Evolutionary conservation across 2,797 vertebrate species (phyloP).

Genomic region (Okamejei kenojei): DNA sequence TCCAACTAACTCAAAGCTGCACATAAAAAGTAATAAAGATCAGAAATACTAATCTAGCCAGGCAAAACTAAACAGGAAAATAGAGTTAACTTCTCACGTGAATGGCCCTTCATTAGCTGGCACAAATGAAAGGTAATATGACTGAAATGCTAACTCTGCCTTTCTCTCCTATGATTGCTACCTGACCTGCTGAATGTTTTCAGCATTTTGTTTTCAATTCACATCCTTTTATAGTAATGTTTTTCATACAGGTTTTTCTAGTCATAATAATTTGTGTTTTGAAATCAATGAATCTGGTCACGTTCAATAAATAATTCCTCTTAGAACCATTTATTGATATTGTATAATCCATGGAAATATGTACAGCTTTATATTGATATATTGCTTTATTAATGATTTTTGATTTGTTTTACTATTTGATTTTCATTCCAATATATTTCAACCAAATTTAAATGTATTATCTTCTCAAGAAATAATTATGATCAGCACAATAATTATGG

Average conservation of each 20-base stretch:
- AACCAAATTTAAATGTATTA: not conserved
- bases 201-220: not conserved
- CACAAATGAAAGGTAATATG: not conserved
- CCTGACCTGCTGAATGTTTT: not conserved
- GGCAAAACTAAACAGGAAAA: not conserved
- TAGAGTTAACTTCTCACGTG: not conserved
- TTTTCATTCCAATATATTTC: not conserved
- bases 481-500: too few species aligned
- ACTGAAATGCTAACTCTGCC: not conserved
- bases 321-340: not conserved
- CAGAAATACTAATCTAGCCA: not conserved
- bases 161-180: not conserved
- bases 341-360: not conserved
- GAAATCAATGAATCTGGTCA: not conserved
- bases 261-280: not conserved
- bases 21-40: not conserved
- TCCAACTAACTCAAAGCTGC: not conserved
- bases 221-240: not conserved
- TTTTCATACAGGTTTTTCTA: not conserved
- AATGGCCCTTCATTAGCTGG: not conserved
- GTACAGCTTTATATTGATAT: not conserved
- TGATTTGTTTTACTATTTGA: not conserved
- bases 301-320: not conserved
- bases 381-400: not conserved
- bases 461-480: not conserved